These are phyloP conservation scores for Nansenia antarctica DNA, from an alignment of 2,113 vertebrate genomes.

Conservation along the genomic window DNA sequence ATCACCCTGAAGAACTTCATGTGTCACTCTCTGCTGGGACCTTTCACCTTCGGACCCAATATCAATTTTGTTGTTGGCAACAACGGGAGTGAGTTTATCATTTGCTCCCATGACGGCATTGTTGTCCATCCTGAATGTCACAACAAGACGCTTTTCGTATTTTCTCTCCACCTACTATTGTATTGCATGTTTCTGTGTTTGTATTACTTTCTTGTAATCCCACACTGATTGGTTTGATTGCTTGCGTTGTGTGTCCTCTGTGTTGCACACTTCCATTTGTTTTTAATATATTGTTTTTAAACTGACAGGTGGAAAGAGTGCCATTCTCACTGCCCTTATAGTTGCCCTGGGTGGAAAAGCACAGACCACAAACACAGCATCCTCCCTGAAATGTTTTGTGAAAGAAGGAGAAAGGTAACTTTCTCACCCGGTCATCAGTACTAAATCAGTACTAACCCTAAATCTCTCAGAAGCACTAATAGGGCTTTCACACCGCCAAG, in stretches of 20 bases:
- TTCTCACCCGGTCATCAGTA: no score
- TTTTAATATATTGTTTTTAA: neutral
- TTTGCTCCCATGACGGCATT: neutral
- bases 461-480: no score
- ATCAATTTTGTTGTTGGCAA: slow-evolving; percentile 95
- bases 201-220: neutral
- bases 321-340: slow-evolving; percentile 92
- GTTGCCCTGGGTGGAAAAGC: slow-evolving; percentile 95
- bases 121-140: neutral
- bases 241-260: slow-evolving; percentile 6
- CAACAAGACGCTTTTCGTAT: neutral
- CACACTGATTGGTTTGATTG: neutral
- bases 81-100: slow-evolving; percentile 91
- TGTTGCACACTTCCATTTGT: no score
- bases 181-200: neutral
- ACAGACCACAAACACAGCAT: slow-evolving; percentile 88
- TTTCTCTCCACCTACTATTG: neutral
- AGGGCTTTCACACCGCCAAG: no score
- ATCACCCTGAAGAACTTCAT: slow-evolving; percentile 96
- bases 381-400: slow-evolving; percentile 91
- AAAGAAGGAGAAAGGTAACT: slow-evolving; percentile 90
- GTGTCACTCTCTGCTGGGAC: slow-evolving; percentile 93
- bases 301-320: slow-evolving; percentile 91
- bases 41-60: slow-evolving; percentile 92
- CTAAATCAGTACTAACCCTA: no score